phyloP scores from a whole-genome alignment of 2,113 vertebrate genomes.

The Pygoscelis antarcticus region DNA sequence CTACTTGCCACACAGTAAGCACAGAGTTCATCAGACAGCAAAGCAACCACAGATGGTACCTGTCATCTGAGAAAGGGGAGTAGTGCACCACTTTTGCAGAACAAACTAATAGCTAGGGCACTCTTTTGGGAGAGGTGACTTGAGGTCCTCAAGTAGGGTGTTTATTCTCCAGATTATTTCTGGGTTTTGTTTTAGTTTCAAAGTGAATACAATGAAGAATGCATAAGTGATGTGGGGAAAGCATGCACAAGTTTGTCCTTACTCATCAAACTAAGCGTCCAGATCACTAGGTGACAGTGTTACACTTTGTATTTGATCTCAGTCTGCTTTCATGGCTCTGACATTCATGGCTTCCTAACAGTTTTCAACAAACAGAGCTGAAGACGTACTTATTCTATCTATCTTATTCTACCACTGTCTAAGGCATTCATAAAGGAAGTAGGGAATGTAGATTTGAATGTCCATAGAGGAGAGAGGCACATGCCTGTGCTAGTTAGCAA shows the following conservation, averaged over 20 bases:
- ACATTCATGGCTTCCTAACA: neutral
- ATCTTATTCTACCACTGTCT: neutral
- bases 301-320: neutral
- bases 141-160: neutral
- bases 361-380: neutral
- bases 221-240: neutral
- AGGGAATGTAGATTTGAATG: neutral
- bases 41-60: neutral
- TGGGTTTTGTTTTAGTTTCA: neutral
- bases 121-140: neutral
- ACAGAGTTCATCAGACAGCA: neutral
- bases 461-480: neutral
- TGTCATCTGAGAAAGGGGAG: neutral
- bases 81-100: neutral
- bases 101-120: neutral
- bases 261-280: neutral
- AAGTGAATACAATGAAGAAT: neutral
- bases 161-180: neutral
- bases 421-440: neutral
- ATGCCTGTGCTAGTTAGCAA: neutral
- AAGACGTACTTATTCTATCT: neutral
- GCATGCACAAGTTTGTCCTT: neutral
- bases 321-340: neutral
- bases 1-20: neutral
- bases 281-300: neutral